Evolutionary conservation across 1,140 invertebrate species (phyloP), one percentile per base, ranked within the genome.

Genomic region (Panagrolaimus sp.): DNA sequence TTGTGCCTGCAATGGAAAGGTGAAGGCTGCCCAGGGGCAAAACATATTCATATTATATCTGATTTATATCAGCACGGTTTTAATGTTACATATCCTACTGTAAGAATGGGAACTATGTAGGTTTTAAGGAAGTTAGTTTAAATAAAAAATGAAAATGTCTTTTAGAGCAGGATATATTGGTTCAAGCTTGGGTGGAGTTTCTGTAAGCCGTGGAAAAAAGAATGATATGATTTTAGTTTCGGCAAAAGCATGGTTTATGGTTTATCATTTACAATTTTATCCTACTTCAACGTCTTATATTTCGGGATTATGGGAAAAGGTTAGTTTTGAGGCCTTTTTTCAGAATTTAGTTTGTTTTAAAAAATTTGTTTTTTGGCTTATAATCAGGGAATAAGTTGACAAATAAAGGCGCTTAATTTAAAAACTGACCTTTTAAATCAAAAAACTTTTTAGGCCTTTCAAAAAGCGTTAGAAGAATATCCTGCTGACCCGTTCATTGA

Each of bases 251-350:
- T 82, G 81, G 80, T 65, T 82, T 16, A 73, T 83, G 75, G 71
- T 82, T 16, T 82, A 83, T 57, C 80, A 82, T 43, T 38, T 82
- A 20, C 82, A 82, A 63, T 82, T 83, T 66, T 74, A 74, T 38
- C 79, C 79, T 7, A 9, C 51, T 0, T 75, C 75, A 38, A 62
- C 69, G 11, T 79, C 79, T n/a, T 70, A 69, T 63, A 48, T 82
- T 14, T 81, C 78, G 20, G 78, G 78, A 25, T 62, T 79, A 20
- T 79, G 79, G 79, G 77, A 79, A 68, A 74, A 80, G 61, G 78
- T 75, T 5, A 61, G 11, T 31, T 45, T 63, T n/a, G n/a, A n/a
- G n/a, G n/a, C n/a, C n/a, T 68, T 9, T 62, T 51, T 31, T 20
- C 13, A 31, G 31, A 38, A 38, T 4, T 38, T 38, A 38, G 31